Conservation (phyloP, 2,113 vertebrate species). For the Macroglossus sobrinus region DNA sequence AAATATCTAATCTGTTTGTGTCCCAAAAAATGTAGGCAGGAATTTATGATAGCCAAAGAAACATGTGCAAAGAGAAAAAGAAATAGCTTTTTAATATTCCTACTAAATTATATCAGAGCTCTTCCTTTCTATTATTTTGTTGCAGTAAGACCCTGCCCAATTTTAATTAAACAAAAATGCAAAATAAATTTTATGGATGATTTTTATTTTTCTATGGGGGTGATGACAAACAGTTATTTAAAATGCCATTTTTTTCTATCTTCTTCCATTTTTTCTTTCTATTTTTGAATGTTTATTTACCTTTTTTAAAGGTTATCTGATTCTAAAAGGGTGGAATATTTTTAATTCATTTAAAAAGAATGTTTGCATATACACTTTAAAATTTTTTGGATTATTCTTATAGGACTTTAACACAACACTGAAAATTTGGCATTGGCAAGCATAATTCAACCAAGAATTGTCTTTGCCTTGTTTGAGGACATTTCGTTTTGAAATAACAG, state of each 20-base stretch:
- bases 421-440: conserved; percentile 54
- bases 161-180: background rate
- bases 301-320: conserved; percentile 46
- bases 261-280: background rate
- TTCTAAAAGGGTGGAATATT: conserved; percentile 14
- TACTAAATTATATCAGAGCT: background rate
- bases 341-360: conserved; percentile 55
- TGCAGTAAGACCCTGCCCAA: background rate
- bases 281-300: background rate
- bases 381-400: conserved; percentile 36
- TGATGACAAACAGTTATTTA: background rate
- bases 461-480: conserved; percentile 74
- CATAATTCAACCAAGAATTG: conserved; percentile 64
- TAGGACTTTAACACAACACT: conserved; percentile 48
- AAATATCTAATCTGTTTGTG: conserved; percentile 34
- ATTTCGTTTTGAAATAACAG: conserved; percentile 72
- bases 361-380: conserved; percentile 19
- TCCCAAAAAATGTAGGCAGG: background rate
- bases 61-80: background rate
- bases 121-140: background rate
- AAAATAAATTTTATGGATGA: background rate
- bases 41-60: background rate
- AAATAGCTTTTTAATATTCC: background rate
- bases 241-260: background rate
- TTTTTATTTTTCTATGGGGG: background rate